phyloP scores from a whole-genome alignment of 2,797 vertebrate species.

The Thaleichthys pacificus region DNA sequence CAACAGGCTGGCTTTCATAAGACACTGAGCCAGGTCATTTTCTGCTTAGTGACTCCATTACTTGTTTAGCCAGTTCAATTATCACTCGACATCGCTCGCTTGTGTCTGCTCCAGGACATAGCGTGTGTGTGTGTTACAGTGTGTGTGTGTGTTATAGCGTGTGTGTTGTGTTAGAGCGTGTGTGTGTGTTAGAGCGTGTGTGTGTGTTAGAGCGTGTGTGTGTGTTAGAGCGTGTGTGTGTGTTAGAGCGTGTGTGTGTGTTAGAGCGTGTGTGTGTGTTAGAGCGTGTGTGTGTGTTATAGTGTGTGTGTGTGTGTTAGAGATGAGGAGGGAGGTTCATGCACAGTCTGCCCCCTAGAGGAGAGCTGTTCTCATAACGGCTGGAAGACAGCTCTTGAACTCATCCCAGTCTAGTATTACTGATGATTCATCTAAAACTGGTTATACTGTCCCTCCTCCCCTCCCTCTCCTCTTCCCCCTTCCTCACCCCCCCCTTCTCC shows the following conservation, averaged over 20 bases:
- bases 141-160: slow-evolving; percentile 11
- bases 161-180: slow-evolving; percentile 8
- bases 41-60: slow-evolving; percentile 10
- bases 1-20: not conserved
- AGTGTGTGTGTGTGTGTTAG: too few relatives aligned
- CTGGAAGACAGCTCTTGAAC: not conserved
- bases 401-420: not conserved
- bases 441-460: not conserved
- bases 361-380: slow-evolving; percentile 28
- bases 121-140: slow-evolving; percentile 8
- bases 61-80: slow-evolving; percentile 23
- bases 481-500: not conserved
- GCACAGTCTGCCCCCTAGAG: slow-evolving; percentile 70
- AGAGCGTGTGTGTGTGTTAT: slow-evolving; percentile 3
- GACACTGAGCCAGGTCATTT: slow-evolving; percentile 3
- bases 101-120: not conserved
- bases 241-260: slow-evolving; percentile 8
- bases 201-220: slow-evolving; percentile 7
- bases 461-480: not conserved
- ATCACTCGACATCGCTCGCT: slow-evolving; percentile 7
- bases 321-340: slow-evolving; percentile 41
- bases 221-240: slow-evolving; percentile 10
- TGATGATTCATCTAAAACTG: not conserved
- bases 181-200: slow-evolving; percentile 6
- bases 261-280: slow-evolving; percentile 8